A percentile compares a stretch with the other conserved stretches of the same genome.
Evolutionary conservation across 2,113 vertebrate genomes (phyloP).

Genomic region (Chitala chitala): DNA sequence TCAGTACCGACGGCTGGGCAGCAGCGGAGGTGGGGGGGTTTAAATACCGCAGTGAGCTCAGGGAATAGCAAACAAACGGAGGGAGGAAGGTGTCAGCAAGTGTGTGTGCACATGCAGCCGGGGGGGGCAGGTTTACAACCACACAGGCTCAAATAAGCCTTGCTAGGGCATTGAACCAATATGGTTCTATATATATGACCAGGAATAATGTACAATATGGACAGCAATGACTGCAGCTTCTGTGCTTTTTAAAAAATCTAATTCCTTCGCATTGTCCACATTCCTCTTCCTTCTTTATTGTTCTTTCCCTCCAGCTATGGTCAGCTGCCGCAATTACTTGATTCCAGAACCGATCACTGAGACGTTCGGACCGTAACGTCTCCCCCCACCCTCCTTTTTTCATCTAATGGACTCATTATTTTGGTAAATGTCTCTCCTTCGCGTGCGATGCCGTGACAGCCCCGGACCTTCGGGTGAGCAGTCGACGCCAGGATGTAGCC

Average conservation of each 20-base stretch:
- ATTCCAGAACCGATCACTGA: not conserved
- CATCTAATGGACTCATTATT: not conserved
- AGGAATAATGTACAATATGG: not conserved
- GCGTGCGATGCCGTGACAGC: not conserved
- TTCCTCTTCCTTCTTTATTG: not conserved
- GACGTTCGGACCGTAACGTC: not conserved
- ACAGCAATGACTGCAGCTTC: not conserved
- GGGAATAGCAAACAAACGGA: slow-evolving; percentile 11
- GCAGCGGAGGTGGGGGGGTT: not conserved
- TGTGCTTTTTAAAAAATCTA: not conserved
- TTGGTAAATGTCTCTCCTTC: slow-evolving; percentile 9
- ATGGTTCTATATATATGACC: not conserved
- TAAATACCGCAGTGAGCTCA: not conserved
- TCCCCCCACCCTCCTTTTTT: too few relatives aligned
- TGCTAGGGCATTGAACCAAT: not conserved
- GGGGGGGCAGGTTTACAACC: not conserved
- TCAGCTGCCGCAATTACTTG: slow-evolving; percentile 1
- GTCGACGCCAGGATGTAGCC: not conserved
- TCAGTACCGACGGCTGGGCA: not conserved
- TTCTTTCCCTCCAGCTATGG: not conserved
- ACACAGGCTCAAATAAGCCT: not conserved
- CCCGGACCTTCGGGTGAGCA: not conserved
- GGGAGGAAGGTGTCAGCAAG: not conserved
- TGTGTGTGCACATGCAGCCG: not conserved
- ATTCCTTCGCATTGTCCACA: not conserved